Percentiles rank a stretch among this genome's conserved stretches.
Conservation (phyloP, 2,888 invertebrate genomes). For the Caenorhabditis sulstoni region DNA sequence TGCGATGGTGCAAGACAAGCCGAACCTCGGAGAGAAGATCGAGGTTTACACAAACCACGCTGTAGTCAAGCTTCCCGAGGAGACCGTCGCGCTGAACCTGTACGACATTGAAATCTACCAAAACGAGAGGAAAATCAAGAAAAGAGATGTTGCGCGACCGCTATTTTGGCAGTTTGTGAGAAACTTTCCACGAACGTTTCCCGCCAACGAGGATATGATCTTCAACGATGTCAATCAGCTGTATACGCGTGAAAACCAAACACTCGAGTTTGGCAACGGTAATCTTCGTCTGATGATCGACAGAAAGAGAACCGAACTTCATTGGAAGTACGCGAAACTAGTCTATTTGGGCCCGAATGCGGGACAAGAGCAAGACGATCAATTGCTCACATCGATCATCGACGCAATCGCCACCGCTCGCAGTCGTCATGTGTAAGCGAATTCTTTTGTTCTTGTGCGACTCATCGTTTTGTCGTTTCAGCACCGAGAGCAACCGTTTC, state of each 20-base stretch:
- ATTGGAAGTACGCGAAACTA: too few species aligned
- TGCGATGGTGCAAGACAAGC: conserved; percentile 3
- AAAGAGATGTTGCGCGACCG: conserved; percentile 9
- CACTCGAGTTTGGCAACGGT: not conserved
- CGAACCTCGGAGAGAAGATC: conserved; percentile 12
- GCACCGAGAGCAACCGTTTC: not conserved
- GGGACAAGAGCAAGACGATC: conserved; percentile 83
- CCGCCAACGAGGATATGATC: not conserved
- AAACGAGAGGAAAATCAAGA: not conserved
- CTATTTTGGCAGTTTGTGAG: conserved; percentile 15
- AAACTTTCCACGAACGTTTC: not conserved
- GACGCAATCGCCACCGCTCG: not conserved
- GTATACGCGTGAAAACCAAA: not conserved
- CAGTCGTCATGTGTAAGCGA: not conserved
- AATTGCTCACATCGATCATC: not conserved
- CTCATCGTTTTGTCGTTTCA: not conserved
- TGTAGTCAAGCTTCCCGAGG: not conserved
- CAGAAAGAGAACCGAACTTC: conserved; percentile 65
- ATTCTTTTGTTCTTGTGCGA: not conserved
- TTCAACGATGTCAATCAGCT: conserved; percentile 50
- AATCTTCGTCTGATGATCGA: not conserved
- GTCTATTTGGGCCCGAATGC: too few species aligned
- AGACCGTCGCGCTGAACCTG: not conserved
- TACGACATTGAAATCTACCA: conserved; percentile 25
- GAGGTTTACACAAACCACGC: conserved; percentile 41